Conservation (phyloP, 2,113 vertebrate genomes). For the Abramis brama region DNA sequence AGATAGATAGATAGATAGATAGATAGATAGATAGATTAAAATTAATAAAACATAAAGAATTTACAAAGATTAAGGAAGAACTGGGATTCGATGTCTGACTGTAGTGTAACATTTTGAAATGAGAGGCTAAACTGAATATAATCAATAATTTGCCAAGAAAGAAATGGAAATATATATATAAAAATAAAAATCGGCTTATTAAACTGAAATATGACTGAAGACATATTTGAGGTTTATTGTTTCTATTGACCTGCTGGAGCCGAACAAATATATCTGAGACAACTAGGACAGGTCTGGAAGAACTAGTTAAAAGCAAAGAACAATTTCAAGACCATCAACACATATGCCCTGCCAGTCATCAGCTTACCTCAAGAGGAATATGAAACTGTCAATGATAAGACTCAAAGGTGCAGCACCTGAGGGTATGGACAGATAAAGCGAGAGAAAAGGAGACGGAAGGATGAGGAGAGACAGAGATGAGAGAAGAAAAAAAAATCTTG, state of each 20-base stretch:
- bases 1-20: no score
- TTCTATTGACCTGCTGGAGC: slow-evolving; percentile 26
- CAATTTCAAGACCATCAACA: background rate
- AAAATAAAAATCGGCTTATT: background rate
- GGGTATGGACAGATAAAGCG: no score
- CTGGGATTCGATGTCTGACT: background rate
- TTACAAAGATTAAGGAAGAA: no score
- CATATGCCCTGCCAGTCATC: background rate
- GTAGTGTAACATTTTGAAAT: background rate
- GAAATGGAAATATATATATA: background rate
- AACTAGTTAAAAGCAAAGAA: slow-evolving; percentile 14
- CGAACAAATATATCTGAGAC: slow-evolving; percentile 20
- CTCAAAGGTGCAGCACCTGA: background rate
- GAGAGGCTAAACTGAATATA: background rate
- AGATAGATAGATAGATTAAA: no score
- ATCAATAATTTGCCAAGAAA: slow-evolving; percentile 5
- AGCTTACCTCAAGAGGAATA: background rate
- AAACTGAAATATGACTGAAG: slow-evolving; percentile 28
- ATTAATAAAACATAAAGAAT: no score
- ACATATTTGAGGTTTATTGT: slow-evolving; percentile 23
- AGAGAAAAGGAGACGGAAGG: no score
- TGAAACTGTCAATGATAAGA: background rate
- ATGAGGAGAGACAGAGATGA: no score
- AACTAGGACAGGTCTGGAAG: slow-evolving; percentile 11
- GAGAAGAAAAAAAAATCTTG: no score